Base-by-base conservation (phyloP, 2,888 invertebrate species). In the Achlya flavicornis region DNA sequence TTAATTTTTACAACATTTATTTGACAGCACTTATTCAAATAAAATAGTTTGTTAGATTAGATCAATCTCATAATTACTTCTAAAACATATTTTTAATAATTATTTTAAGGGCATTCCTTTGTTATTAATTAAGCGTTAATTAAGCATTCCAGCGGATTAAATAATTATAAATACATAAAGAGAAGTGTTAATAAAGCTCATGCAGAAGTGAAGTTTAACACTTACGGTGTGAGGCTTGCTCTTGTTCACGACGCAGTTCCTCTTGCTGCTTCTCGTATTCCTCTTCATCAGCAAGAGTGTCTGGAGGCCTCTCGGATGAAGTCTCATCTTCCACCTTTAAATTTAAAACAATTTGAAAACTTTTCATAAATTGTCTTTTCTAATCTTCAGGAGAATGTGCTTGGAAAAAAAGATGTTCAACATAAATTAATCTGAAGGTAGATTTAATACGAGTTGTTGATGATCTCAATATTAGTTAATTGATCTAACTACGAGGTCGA, bases 241-340 rank as follows among this genome's bases (percentile, higher is more conserved):
- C 90, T 64, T 87, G 83, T 69, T 92, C 86, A 41, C 80, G 81
- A 4, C 89, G 84, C 33, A 90, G 70, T 64, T 90, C 86, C 65
- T 92, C 91, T 67, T 93, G 93, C 6, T 83, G 84, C 66, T 83
- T 88, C 63, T 93, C 93, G 63, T 93, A 93, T 71, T 90, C 92
- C 63, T 92, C 92, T 67, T 93, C 93, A 14, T 93, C 93, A 2
- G 86, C 90, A 41, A 93, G 70, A 0, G 91, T 89, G 69, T 93
- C 88, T 38, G 86, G 80, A 0, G 91, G 90, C 59, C 83, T 85
- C 48, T 87, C 86, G 0, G 85, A 80, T 0, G 87, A 83, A 0
- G 79, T 67, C 58, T 87, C 86, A 41, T 91, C 92, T 78, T 91
- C 93, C n/a, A 92, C 86, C 90, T 86, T 60, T 32, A n/a, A 12